phyloP scores from a whole-genome alignment of 2,113 vertebrate species.

The Erpornis zantholeuca region DNA sequence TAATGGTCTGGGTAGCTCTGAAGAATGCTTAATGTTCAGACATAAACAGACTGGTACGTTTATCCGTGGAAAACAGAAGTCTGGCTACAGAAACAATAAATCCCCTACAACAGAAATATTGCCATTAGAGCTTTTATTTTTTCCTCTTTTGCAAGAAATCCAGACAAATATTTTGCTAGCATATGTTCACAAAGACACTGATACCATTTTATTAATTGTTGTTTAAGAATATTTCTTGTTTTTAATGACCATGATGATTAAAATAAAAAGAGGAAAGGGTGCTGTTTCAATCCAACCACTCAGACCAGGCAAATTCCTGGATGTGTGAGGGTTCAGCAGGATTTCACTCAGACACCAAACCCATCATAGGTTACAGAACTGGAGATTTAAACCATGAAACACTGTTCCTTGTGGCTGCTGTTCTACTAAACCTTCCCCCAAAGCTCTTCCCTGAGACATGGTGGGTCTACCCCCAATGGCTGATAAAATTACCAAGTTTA shows the following conservation, averaged over 20 bases:
- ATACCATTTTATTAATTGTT: background rate
- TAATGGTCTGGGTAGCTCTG: background rate
- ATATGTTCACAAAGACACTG: background rate
- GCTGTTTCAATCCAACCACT: background rate
- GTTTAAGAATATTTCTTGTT: background rate
- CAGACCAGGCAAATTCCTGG: background rate
- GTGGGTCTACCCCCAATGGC: background rate
- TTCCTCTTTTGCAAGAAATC: background rate
- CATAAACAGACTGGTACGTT: background rate
- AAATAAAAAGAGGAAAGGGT: background rate
- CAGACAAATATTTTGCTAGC: background rate
- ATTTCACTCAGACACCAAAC: background rate
- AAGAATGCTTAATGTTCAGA: background rate
- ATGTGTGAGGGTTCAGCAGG: background rate
- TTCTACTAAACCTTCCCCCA: background rate
- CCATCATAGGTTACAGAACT: rapidly evolving
- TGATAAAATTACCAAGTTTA: background rate
- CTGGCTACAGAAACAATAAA: slow-evolving; percentile 1
- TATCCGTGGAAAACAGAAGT: background rate
- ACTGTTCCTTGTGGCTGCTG: background rate
- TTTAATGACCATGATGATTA: background rate
- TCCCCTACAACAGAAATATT: background rate
- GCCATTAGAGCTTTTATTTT: background rate
- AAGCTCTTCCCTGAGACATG: background rate
- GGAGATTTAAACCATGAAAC: background rate